Percentiles rank a stretch among this genome's conserved stretches.
Evolutionary conservation across 2,113 vertebrate genomes (phyloP).

Genomic region (Aegotheles bennettii): DNA sequence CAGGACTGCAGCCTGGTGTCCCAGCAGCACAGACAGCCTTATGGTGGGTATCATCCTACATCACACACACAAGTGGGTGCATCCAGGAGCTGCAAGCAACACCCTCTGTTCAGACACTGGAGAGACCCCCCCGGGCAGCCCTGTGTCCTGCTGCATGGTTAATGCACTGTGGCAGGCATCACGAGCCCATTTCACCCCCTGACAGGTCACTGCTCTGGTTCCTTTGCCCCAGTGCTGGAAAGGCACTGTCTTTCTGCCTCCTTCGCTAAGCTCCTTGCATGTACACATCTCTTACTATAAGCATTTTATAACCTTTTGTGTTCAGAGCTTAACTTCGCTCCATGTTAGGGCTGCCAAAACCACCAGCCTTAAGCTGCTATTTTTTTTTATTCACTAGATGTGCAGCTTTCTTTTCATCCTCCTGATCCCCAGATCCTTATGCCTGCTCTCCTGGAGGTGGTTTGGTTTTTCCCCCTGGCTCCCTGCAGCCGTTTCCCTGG

Average conservation of each 20-base stretch:
- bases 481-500: fast-evolving
- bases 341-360: neutral
- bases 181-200: neutral
- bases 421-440: neutral
- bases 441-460: neutral
- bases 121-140: neutral
- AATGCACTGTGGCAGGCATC: neutral
- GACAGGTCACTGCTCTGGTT: neutral
- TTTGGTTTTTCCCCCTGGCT: neutral
- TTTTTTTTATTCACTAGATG: neutral
- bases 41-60: fast-evolving
- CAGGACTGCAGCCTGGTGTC: neutral
- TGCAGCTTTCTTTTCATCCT: neutral
- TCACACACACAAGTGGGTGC: fast-evolving
- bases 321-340: slow-evolving; percentile 38
- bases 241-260: neutral
- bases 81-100: neutral
- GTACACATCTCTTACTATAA: neutral
- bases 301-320: slow-evolving; percentile 18
- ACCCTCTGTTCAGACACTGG: neutral
- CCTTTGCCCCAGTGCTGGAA: neutral
- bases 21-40: neutral
- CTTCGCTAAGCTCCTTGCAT: neutral
- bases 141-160: fast-evolving
- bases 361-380: neutral